Percentiles rank a stretch among this genome's conserved stretches.
These are phyloP conservation scores for Cosmia pyralina DNA, from an alignment of 2,888 invertebrate species.

Conservation along the genomic window DNA sequence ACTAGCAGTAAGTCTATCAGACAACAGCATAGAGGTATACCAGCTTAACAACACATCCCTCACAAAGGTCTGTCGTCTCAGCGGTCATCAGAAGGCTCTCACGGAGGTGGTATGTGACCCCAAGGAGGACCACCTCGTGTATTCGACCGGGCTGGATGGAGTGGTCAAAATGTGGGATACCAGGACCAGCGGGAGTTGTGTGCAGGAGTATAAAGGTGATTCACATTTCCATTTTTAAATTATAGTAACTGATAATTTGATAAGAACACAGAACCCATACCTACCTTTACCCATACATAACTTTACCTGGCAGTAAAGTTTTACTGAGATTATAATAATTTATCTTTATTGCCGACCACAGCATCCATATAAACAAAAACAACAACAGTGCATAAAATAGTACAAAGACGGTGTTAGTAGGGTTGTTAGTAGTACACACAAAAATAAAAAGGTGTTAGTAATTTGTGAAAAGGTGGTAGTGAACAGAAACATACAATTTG, in stretches of 20 bases:
- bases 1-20: slow-evolving; percentile 78
- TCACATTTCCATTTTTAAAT: background rate
- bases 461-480: no score
- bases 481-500: no score
- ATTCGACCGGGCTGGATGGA: slow-evolving; percentile 90
- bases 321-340: no score
- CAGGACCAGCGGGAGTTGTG: slow-evolving; percentile 85
- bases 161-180: slow-evolving; percentile 91
- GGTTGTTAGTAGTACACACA: no score
- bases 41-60: slow-evolving; percentile 78
- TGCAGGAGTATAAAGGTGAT: slow-evolving; percentile 81
- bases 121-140: slow-evolving; percentile 90
- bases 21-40: slow-evolving; percentile 84
- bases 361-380: no score
- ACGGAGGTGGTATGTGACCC: slow-evolving; percentile 91
- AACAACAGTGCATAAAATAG: no score
- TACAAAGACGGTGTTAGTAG: no score
- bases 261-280: no score
- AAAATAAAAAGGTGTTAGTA: no score
- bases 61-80: slow-evolving; percentile 79
- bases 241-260: background rate
- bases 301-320: no score
- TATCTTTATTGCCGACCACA: no score
- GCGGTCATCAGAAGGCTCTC: slow-evolving; percentile 85
- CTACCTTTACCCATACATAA: no score